Evolutionary conservation across 2,797 vertebrate genomes (phyloP).

Genomic region (Cheirogaleus major): DNA sequence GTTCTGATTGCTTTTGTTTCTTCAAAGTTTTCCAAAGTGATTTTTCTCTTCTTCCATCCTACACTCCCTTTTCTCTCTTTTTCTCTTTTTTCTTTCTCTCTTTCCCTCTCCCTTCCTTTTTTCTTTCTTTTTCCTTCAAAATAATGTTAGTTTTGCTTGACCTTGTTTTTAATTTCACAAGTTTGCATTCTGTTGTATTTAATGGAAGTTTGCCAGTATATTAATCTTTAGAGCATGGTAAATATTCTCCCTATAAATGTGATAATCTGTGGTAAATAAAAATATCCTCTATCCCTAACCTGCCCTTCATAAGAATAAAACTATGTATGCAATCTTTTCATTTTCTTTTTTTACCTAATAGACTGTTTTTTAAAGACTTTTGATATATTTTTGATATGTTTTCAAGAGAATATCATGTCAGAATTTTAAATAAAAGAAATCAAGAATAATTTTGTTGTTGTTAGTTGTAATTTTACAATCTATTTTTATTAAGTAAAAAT

Average conservation of each 20-base stretch:
- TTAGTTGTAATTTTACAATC: neutral
- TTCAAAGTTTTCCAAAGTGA: neutral
- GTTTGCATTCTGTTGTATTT: neutral
- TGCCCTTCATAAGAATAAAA: neutral
- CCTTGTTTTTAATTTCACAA: neutral
- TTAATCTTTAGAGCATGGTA: neutral
- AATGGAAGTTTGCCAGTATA: neutral
- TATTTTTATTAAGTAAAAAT: neutral
- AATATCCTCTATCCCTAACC: neutral
- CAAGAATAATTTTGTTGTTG: neutral
- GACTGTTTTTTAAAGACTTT: neutral
- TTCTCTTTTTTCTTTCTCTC: neutral
- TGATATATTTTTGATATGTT: neutral
- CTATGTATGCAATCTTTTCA: neutral
- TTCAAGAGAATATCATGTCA: neutral
- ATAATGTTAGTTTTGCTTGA: neutral
- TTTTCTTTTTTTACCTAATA: neutral
- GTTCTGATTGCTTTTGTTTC: neutral
- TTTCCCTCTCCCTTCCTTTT: neutral
- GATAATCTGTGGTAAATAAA: neutral
- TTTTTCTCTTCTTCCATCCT: neutral
- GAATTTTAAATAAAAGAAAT: neutral
- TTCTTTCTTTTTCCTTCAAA: neutral
- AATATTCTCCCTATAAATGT: neutral
- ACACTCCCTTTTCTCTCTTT: neutral